Evolutionary conservation across 1,140 invertebrate species (phyloP), one percentile per base, ranked within the genome.

Genomic region (Aphelenchoides avenae): DNA sequence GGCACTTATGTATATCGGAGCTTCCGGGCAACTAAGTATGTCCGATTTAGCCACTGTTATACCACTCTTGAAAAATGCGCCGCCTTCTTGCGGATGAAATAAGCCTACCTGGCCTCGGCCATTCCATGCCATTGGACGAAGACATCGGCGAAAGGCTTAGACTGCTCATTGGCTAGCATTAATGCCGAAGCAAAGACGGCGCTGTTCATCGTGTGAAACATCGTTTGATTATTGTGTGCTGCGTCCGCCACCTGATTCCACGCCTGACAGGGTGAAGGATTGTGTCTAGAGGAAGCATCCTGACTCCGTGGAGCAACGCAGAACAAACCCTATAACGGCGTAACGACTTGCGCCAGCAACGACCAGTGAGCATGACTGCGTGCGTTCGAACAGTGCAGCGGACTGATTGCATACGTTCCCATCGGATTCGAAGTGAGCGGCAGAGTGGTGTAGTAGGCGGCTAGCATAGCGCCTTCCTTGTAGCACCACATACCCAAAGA

Each of bases 91-190:
- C n/a, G n/a, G n/a, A n/a, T n/a, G n/a, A n/a, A n/a, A n/a, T n/a
- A n/a, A n/a, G n/a, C 48, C 7, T 6, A 50, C 46, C 50, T 52
- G 5, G 43, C 56, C 24, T 52, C 50, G n/a, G 50, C 50, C 50
- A 52, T 52, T 52, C 50, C 50, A 24, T 52, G 50, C 50, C 50
- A 52, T 56, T 52, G 50, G 7, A 52, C 56, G 33, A 54, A 52
- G 2, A n/a, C 20, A 52, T 52, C 50, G 3, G n/a, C 24, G 11
- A 4, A 13, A 26, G 51, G 13, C 13, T 49, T 5, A 6, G 5
- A 40, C 46, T 49, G 18, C 29, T 37, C 50, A n/a, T 34, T 39
- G 13, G 46, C 7, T 6, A 7, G 27, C 7, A 11, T 29, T 5
- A 36, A 13, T 4, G 44, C 48, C 4, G 50, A 42, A 18, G 24